These are phyloP conservation scores for Pecten maximus DNA, from an alignment of 2,888 invertebrate genomes.

Conservation along the genomic window DNA sequence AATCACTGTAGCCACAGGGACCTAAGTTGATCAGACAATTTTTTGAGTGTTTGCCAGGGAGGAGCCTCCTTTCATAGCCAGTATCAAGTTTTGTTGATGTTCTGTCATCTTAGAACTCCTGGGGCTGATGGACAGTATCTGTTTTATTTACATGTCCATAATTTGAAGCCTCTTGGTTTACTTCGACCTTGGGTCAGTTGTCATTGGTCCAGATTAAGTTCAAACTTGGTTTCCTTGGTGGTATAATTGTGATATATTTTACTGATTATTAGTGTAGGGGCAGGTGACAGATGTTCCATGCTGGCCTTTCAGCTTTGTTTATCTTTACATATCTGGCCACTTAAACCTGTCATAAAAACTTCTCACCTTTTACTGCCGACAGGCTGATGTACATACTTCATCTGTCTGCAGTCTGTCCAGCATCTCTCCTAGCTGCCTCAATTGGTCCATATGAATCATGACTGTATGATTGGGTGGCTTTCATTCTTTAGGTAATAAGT, in stretches of 20 bases:
- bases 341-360: conserved; percentile 21
- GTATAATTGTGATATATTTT: neutral
- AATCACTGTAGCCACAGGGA: neutral
- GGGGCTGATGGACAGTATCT: neutral
- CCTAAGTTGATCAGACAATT: neutral
- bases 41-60: neutral
- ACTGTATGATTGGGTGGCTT: no score
- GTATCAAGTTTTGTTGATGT: conserved; percentile 20
- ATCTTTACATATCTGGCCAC: neutral
- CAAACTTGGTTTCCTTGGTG: neutral
- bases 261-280: neutral
- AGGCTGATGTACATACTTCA: neutral
- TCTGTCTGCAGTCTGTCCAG: neutral
- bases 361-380: neutral
- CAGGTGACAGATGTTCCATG: neutral
- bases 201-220: neutral
- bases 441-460: neutral
- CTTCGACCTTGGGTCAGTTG: neutral
- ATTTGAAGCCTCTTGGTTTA: neutral
- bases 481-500: no score
- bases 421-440: no score
- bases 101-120: neutral
- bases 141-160: neutral
- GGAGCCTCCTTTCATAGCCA: neutral
- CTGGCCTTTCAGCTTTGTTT: neutral